Base-by-base conservation (phyloP, 2,888 invertebrate species). In the Drosophila flavopinicola region DNA sequence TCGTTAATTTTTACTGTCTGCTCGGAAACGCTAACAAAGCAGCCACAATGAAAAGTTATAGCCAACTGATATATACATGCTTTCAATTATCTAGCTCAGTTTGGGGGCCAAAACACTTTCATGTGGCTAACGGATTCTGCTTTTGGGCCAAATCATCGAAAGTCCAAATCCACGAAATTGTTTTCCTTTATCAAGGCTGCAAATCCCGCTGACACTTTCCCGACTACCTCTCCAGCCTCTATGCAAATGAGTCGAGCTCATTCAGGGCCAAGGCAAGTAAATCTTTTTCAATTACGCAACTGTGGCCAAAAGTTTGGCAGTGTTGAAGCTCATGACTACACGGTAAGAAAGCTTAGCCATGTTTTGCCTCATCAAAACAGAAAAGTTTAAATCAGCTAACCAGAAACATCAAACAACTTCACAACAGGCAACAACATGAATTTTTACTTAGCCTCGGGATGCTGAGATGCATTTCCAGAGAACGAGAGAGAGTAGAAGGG, bases 1-100 rank as follows among this genome's bases (percentile, higher is more conserved):
- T 83, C 85, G 85, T 80, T 80, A 83, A 80, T 80, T 85, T 80
- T 80, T 79, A 85, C 67, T 68, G 76, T 66, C 68, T 63, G 66
- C 56, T 37, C 24, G 41, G 39, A 56, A 24, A n/a, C 23, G 24
- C 47, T 33, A 54, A 47, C 30, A 39, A 66, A 47, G 45, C 24
- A 32, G 38, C 57, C 11, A 48, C 56, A 48, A 42, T 37, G 54
- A 13, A 59, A 52, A 56, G 56, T 65, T 60, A 44, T 23, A 41
- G 58, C 37, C 48, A 58, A 45, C 69, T 56, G 37, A 45, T 9
- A n/a, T 49, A 6, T 27, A 13, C 7, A 37, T 44, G 7, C 58
- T 76, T 82, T 83, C 84, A 85, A 82, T 82, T 76, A 76, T 84
- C 84, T 66, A 71, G 49, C 44, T 57, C 11, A 4, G 20, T 11